Evolutionary conservation across 2,797 vertebrate genomes (phyloP), one percentile per base, ranked within the genome.

Genomic region (Hyperoplus immaculatus): DNA sequence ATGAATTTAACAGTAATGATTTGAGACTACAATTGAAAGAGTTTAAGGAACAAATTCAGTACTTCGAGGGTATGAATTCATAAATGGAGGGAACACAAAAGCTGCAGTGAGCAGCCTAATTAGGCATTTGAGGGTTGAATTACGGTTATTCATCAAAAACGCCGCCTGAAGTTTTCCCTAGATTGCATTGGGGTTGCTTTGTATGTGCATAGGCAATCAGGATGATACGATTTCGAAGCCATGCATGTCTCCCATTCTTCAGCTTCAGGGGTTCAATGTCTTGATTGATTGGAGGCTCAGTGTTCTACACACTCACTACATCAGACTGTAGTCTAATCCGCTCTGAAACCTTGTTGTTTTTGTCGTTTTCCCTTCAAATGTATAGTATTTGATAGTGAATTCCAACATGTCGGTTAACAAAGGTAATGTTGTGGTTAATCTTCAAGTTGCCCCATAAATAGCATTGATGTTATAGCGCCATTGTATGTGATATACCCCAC

Each of bases 381-480:
- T 15, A 13, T 64, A 3, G 2, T 21, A 43, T 69, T 72, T 75
- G 45, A 55, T 46, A 53, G 6, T 13, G 36, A 38, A 64, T 55
- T 55, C 8, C 49, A 50, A 51, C 47, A 42, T 59, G 53, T 68
- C 50, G 62, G 51, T 43, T 16, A 43, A 46, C 42, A 45, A 69
- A 54, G 53, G 57, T 78, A 84, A 75, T 29, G 18, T 38, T 21
- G 16, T 7, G 45, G 58, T 69, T 63, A 11, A 43, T 65, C 49
- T 43, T 87, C 53, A 72, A 57, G 80, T 63, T 68, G 59, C 54
- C 76, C 76, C 72, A 83, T 86, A 77, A 87, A 87, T 69, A 80
- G 50, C 51, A 53, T 77, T 77, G 75, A 70, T 74, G 49, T 81
- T 75, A 47, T 60, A 51, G 69, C 57, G 75, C 77, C 43, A 77